Base-by-base conservation (phyloP, 2,888 invertebrate species). In the Odontothrips loti region DNA sequence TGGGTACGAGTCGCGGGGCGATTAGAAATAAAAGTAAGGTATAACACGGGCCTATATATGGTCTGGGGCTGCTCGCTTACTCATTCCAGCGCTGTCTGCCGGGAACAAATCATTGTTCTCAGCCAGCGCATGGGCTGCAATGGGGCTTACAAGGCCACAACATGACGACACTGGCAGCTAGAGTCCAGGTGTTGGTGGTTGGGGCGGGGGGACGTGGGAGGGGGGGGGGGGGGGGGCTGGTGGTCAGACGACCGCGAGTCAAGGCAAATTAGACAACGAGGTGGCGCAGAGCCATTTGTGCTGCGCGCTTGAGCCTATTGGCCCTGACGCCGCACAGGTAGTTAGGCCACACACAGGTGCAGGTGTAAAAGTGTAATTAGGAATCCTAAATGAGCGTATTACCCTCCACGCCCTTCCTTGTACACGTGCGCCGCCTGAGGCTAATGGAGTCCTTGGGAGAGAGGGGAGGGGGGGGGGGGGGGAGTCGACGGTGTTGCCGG, bases 301-400 rank as follows among this genome's bases (percentile, higher is more conserved):
- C 23, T 23, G 68, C 1, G 34, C 3, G 34, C n/a, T n/a, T 43
- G 6, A 43, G 6, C 3, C 34, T 43, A 43, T 43, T 43, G 34
- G 34, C 34, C 34, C 34, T 43, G 34, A 43, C 34, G 34, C 34
- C n/a, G n/a, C n/a, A n/a, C 2, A 43, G 34, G 34, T 43, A 43
- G 34, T 43, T 43, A 43, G 34, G 34, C 58, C 58, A 58, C 58
- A 58, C 58, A 8, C 58, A 58, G 58, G 58, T 58, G 58, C 68
- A 75, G 68, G 68, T 75, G 68, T 75, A 75, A 75, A 75, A 75
- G 68, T 75, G 68, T 75, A 75, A 75, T 75, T 75, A 75, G 68
- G 68, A 75, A 75, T 75, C 68, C 68, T 27, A 75, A 75, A 75
- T 75, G 68, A 75, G 68, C 68, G 68, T 27, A 75, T 75, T 75